phyloP scores from a whole-genome alignment of 2,797 vertebrate genomes.

The Cuculus canorus region DNA sequence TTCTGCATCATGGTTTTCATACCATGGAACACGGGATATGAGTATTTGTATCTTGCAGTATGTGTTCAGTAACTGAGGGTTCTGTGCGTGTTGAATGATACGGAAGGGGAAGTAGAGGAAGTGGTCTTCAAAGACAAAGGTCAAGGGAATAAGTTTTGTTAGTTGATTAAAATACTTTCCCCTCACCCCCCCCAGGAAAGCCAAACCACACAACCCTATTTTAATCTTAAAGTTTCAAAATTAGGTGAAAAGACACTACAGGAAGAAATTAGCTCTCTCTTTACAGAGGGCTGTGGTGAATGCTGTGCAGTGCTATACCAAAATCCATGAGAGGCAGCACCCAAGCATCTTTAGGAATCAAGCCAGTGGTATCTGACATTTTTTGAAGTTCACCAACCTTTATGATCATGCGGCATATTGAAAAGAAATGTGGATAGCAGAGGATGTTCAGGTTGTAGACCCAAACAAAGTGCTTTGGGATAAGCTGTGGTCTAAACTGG shows the following conservation, averaged over 20 bases:
- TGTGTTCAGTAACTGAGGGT: neutral
- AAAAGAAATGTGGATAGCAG: neutral
- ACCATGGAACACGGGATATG: no score
- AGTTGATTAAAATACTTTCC: neutral
- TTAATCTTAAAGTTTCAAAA: neutral
- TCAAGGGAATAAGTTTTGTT: neutral
- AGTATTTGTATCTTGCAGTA: neutral
- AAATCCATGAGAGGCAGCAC: neutral
- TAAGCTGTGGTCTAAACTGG: neutral
- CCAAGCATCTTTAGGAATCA: neutral
- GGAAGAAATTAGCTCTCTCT: neutral
- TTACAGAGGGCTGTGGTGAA: neutral
- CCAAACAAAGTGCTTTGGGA: neutral
- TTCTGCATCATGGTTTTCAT: neutral
- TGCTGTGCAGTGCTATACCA: neutral
- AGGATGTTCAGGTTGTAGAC: neutral
- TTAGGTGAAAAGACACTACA: neutral
- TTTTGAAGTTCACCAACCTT: neutral
- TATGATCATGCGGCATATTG: neutral
- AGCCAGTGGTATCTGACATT: neutral
- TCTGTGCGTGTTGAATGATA: neutral
- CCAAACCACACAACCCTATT: neutral
- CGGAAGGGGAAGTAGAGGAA: neutral
- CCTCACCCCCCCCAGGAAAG: neutral
- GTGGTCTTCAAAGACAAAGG: neutral